Percentiles rank a stretch among this genome's conserved stretches.
Conservation (phyloP, 2,113 vertebrate species). For the Melanerpes aurifrons region DNA sequence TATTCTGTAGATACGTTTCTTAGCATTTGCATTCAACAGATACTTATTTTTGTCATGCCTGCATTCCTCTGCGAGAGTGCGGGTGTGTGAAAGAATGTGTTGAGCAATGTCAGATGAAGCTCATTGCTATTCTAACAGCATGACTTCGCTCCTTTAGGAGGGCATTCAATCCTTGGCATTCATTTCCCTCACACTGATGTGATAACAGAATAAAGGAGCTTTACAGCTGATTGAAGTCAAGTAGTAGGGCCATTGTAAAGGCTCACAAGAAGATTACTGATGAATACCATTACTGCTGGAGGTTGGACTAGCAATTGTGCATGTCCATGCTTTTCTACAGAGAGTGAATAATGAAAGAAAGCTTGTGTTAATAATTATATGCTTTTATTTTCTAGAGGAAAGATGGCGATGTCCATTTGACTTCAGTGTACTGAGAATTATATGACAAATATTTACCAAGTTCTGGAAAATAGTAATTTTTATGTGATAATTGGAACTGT, state of each 20-base stretch:
- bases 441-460: background rate
- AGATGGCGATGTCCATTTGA: background rate
- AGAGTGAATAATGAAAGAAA: conserved; percentile 22
- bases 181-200: conserved; percentile 64
- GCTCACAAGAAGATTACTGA: conserved; percentile 55
- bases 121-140: conserved; percentile 66
- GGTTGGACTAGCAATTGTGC: conserved; percentile 43
- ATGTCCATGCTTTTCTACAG: conserved; percentile 15
- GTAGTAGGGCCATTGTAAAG: conserved; percentile 65
- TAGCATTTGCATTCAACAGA: background rate
- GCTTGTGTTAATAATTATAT: background rate
- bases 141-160: conserved; percentile 40
- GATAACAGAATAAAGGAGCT: conserved; percentile 74
- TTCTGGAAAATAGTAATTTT: background rate
- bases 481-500: background rate
- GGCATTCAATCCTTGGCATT: conserved; percentile 69
- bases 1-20: conserved; percentile 24
- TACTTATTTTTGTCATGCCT: conserved; percentile 53
- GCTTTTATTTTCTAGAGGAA: background rate
- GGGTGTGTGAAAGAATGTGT: background rate
- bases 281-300: conserved; percentile 54
- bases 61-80: conserved; percentile 31
- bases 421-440: background rate
- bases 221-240: conserved; percentile 76
- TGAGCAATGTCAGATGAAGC: conserved; percentile 27